phyloP scores from a whole-genome alignment of 2,113 vertebrate species.

The Neopipo cinnamomea region DNA sequence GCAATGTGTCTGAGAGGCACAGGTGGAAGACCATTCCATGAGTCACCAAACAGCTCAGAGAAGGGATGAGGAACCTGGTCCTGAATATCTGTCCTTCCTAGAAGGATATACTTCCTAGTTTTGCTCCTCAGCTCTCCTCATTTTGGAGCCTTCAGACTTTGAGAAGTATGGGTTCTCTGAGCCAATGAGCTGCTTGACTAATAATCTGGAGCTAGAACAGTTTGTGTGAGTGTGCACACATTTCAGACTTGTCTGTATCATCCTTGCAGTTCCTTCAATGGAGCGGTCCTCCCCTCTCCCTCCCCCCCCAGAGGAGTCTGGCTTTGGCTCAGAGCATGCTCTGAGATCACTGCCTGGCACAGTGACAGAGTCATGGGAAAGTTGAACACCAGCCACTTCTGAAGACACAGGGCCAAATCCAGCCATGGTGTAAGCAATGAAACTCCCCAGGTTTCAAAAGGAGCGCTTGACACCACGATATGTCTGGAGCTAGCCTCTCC shows the following conservation, averaged over 20 bases:
- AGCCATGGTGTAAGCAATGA: neutral
- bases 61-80: neutral
- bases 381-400: conserved; percentile 58
- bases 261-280: conserved; percentile 31
- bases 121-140: neutral
- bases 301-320: neutral
- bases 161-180: neutral
- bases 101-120: neutral
- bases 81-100: neutral
- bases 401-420: conserved; percentile 51
- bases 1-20: neutral
- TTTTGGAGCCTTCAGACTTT: neutral
- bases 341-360: conserved; percentile 65
- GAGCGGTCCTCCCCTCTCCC: conserved; percentile 10
- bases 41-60: neutral
- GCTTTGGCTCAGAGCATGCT: conserved; percentile 32
- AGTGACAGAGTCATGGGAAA: conserved; percentile 68
- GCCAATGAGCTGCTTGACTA: neutral
- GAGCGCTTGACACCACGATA: accelerated
- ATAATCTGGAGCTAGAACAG: neutral
- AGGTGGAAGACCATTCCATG: neutral
- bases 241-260: conserved; percentile 20
- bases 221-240: neutral
- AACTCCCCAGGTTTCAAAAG: conserved; percentile 20
- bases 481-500: neutral